Base-by-base conservation (phyloP, 2,888 invertebrate species). In the Heterodera filipjevi region DNA sequence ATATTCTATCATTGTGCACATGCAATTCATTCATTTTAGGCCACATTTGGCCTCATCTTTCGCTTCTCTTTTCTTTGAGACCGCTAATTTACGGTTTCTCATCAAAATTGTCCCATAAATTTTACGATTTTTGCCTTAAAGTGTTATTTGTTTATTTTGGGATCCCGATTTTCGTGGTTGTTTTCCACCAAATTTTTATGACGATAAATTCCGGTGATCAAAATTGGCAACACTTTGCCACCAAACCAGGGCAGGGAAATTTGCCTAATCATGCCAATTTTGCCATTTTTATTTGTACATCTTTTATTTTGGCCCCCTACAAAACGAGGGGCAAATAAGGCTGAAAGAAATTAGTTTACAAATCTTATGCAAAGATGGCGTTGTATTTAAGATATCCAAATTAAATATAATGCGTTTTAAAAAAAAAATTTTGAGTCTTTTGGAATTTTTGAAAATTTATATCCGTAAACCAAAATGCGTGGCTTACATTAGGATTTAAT, bases 191-290 rank as follows among this genome's bases (percentile, higher is more conserved):
- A 59, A 27, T 59, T 27, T 27, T 59, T 27, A 10, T 59, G 10
- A 59, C 27, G 59, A 59, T n/a, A 59, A 59, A 22, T 59, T 59
- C 59, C 59, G 59, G n/a, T n/a, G 14, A 27, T 59, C 10, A 5
- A 59, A 59, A 59, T 59, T 59, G 59, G 59, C 59, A 59, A 59
- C 59, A 59, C 27, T 59, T 59, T 59, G 10, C 27, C 59, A 59
- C 6, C 49, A 14, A 49, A 49, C 8, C 39, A 10, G 39, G 8
- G 6, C 39, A 39, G 6, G 59, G 59, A 59, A 59, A 59, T 27
- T 59, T n/a, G 27, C 8, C 59, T 27, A 59, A 59, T 59, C 59
- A 27, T n/a, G 59, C n/a, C 19, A 14, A 12, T 19, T 53, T 53
- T 53, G 53, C 53, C 19, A 53, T 22, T 53, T 39, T 39, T n/a